A percentile compares a stretch with the other conserved stretches of the same genome.
Conservation (phyloP, 2,888 invertebrate species). For the Andrena marginata region DNA sequence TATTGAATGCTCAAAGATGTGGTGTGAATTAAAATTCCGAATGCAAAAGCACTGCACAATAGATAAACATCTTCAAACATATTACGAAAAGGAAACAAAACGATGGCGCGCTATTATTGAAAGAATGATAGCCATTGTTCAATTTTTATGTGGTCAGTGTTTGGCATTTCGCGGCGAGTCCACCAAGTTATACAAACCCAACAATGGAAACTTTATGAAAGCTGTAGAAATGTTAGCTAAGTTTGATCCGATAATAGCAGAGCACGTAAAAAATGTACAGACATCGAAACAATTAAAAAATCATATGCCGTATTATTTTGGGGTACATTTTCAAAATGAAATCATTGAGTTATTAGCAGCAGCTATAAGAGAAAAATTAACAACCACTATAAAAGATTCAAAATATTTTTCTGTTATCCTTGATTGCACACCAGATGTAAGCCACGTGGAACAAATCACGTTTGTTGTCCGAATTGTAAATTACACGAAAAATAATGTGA, state of each 20-base stretch:
- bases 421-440: no score
- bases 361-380: no score
- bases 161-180: conserved; percentile 38
- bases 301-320: no score
- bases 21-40: conserved; percentile 8
- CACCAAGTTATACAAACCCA: conserved; percentile 21
- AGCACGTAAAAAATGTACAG: no score
- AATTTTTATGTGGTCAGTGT: conserved; percentile 33
- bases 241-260: conserved; percentile 34
- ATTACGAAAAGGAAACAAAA: conserved; percentile 33
- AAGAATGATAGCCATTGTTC: conserved; percentile 32
- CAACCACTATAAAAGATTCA: no score
- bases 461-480: no score
- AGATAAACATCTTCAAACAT: conserved; percentile 26
- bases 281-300: no score
- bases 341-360: no score
- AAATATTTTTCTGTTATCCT: no score
- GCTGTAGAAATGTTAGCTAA: conserved; percentile 41
- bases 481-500: no score
- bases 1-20: background rate
- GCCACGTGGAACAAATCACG: no score
- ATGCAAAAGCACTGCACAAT: conserved; percentile 20
- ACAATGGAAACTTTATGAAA: conserved; percentile 54
- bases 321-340: no score
- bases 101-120: conserved; percentile 23